Conservation (phyloP, 2,888 invertebrate genomes). For the Mythimna impura region DNA sequence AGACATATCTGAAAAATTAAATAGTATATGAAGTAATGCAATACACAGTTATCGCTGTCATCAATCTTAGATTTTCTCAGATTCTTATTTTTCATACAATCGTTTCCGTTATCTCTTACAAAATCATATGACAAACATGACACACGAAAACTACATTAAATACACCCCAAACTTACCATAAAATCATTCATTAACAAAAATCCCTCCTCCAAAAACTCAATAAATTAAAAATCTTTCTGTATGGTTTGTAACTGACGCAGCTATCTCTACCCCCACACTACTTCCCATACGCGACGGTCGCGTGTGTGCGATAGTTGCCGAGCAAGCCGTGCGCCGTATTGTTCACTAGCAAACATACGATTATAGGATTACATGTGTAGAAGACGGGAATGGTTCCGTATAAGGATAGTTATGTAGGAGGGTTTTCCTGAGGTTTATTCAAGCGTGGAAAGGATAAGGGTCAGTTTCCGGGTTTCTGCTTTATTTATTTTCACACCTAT, state of each 20-base stretch:
- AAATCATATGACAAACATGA: too few species aligned
- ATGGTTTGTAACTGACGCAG: conserved; percentile 20
- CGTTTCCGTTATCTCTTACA: too few species aligned
- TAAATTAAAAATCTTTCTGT: background rate
- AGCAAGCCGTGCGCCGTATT: conserved; percentile 40
- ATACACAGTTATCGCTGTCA: too few species aligned
- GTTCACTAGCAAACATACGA: conserved; percentile 42
- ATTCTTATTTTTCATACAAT: too few species aligned
- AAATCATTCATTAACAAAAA: background rate
- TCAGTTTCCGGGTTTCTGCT: conserved; percentile 13
- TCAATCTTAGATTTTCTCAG: too few species aligned
- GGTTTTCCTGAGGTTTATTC: conserved; percentile 12
- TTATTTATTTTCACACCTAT: background rate
- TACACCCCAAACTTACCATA: background rate
- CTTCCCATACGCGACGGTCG: conserved; percentile 35
- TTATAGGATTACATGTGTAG: conserved; percentile 52
- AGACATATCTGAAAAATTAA: too few species aligned
- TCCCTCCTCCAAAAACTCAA: background rate
- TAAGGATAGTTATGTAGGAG: conserved; percentile 17
- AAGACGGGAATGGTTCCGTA: conserved; percentile 30
- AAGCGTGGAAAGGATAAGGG: background rate
- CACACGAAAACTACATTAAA: too few species aligned
- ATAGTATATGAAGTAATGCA: too few species aligned
- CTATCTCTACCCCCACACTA: conserved; percentile 61
- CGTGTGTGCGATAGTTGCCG: conserved; percentile 67